Evolutionary conservation across 2,113 vertebrate species (phyloP), one percentile per base, ranked within the genome.

Genomic region (Megaceryle torquata): DNA sequence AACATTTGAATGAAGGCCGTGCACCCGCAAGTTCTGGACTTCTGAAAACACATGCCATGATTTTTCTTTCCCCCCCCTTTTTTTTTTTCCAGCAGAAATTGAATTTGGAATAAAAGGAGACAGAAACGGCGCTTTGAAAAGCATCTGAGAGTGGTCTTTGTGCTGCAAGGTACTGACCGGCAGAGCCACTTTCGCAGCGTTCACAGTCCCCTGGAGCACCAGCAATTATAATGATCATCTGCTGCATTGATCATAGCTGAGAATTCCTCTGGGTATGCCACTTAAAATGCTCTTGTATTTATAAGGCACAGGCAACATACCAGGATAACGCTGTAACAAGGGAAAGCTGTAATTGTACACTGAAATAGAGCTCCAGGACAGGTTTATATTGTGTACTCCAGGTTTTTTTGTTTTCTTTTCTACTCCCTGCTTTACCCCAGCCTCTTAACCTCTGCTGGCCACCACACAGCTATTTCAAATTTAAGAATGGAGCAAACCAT

Each of bases 41-140:
- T 51, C 72, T 35, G 83, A 89, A 86, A 95, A 77, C 3, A 2
- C 28, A 20, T 17, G 35, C 74, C 61, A 12, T 3, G 53, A 26
- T 48, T 86, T 76, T 88, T 35, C 21, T 68, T 78, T 63, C n/a
- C n/a, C n/a, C n/a, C n/a, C n/a, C n/a, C n/a, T 74, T 44, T 24
- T 51, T 48, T 48, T 48, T 48, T 22, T 21, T 6, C 48, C 63
- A 92, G 64, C 35, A 87, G 84, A 82, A 87, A 84, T 15, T 4
- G 11, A 68, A 82, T 95, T 53, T 84, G 74, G 74, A 82, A 84
- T 78, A 33, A 84, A 93, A 80, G 57, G 68, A 81, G 61, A 4
- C 72, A 61, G 86, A 86, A 91, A 71, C 8, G 4, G 65, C 2
- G 7, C 65, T 84, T 93, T 86, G 28, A 76, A 50, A 46, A 74